Conservation (phyloP, 2,113 vertebrate species). For the Tympanuchus pallidicinctus region DNA sequence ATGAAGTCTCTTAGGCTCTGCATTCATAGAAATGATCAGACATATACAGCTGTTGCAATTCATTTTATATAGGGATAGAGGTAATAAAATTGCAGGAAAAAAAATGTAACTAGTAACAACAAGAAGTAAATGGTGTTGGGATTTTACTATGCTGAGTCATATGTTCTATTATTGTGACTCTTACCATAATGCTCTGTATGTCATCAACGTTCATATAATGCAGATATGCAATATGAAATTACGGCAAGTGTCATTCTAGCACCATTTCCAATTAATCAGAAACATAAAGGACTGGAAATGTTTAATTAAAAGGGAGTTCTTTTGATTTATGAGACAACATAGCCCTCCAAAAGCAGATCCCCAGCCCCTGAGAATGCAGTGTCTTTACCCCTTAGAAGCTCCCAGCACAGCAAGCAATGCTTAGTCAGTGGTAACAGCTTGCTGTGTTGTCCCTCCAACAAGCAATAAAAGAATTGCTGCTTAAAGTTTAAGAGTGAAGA, state of each 20-base stretch:
- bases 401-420: background rate
- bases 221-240: background rate
- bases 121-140: background rate
- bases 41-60: background rate
- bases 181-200: background rate
- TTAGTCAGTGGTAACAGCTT: background rate
- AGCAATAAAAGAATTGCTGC: background rate
- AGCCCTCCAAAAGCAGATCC: background rate
- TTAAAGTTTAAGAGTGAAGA: background rate
- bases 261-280: background rate
- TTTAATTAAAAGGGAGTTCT: background rate
- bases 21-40: background rate
- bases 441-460: background rate
- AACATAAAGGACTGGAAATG: accelerated
- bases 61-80: background rate
- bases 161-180: background rate
- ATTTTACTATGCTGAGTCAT: background rate
- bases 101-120: background rate
- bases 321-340: background rate
- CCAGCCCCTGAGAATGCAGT: background rate
- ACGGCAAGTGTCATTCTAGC: background rate
- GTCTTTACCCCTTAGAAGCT: background rate
- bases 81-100: background rate
- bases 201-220: accelerated
- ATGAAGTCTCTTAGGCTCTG: background rate